Conservation (phyloP, 2,888 invertebrate genomes). For the Ophioninae sp. region DNA sequence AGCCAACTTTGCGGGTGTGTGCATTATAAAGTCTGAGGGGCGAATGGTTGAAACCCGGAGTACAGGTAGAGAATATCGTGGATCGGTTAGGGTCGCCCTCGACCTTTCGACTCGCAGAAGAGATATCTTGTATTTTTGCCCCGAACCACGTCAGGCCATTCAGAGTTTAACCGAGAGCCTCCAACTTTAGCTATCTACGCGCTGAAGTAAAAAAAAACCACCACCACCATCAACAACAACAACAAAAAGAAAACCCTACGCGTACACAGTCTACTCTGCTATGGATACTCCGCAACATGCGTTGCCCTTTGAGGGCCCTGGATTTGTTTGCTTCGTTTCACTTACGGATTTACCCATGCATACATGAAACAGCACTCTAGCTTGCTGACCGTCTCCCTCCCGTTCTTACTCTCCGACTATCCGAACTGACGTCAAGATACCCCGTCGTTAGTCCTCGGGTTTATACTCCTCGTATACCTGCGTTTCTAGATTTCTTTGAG, state of each 20-base stretch:
- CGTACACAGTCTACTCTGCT: slow-evolving; percentile 22
- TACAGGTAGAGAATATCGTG: slow-evolving; percentile 21
- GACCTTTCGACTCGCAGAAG: slow-evolving; percentile 47
- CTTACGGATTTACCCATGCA: slow-evolving; percentile 76
- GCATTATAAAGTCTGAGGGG: slow-evolving; percentile 39
- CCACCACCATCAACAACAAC: too few species aligned
- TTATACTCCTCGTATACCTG: too few species aligned
- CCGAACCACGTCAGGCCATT: slow-evolving; percentile 39
- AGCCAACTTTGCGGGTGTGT: slow-evolving; percentile 50
- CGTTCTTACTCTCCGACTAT: slow-evolving; percentile 8
- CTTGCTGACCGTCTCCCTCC: slow-evolving; percentile 56
- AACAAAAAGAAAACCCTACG: slow-evolving; percentile 37
- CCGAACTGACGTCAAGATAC: background rate
- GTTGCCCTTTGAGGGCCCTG: slow-evolving; percentile 40
- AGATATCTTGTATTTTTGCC: slow-evolving; percentile 44
- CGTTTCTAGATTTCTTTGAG: too few species aligned
- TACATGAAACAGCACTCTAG: slow-evolving; percentile 78
- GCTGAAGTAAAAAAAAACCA: slow-evolving; percentile 19
- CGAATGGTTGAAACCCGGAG: slow-evolving; percentile 39
- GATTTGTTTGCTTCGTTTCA: slow-evolving; percentile 67
- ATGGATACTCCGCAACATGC: slow-evolving; percentile 37
- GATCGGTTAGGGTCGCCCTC: slow-evolving; percentile 58
- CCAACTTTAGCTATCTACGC: slow-evolving; percentile 38
- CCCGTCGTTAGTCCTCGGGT: slow-evolving; percentile 24
- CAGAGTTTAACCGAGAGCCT: slow-evolving; percentile 47